A percentile compares a stretch with the other conserved stretches of the same genome.
phyloP scores from a whole-genome alignment of 1,140 invertebrate genomes.

The Anthonomus grandis region DNA sequence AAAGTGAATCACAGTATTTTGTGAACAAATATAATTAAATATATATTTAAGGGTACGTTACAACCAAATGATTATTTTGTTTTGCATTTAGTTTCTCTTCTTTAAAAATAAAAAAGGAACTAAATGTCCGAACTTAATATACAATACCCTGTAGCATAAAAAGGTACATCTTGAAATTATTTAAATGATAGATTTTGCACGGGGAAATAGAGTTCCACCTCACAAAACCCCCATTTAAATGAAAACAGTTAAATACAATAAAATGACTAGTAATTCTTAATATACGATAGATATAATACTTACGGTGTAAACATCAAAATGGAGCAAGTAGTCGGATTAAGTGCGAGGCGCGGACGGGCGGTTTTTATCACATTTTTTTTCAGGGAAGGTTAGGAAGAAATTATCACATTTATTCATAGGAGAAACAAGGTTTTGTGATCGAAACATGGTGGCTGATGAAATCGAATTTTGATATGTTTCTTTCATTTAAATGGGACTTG shows the following conservation, averaged over 20 bases:
- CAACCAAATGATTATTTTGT: too few relatives aligned
- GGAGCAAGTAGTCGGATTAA: constrained; percentile 37
- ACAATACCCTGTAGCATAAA: too few relatives aligned
- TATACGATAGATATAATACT: constrained; percentile 35
- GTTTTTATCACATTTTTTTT: constrained; percentile 32
- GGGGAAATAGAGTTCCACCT: too few relatives aligned
- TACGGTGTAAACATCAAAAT: constrained; percentile 27
- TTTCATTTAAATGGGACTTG: background rate
- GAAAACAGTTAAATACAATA: constrained; percentile 1
- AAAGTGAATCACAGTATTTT: too few relatives aligned
- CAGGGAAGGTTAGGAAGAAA: background rate
- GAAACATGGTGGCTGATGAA: background rate
- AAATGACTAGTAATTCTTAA: constrained; percentile 37
- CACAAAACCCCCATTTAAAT: too few relatives aligned
- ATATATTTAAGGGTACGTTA: too few relatives aligned
- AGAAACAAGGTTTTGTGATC: constrained; percentile 1
- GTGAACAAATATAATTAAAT: too few relatives aligned
- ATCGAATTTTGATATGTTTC: background rate
- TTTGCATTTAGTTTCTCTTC: too few relatives aligned
- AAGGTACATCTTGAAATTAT: too few relatives aligned
- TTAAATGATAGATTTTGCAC: too few relatives aligned
- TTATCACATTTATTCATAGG: constrained; percentile 7
- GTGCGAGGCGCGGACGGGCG: background rate
- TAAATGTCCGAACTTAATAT: too few relatives aligned
- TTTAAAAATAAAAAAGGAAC: too few relatives aligned